Conservation (phyloP, 2,888 invertebrate species). For the Ctena decussata region DNA sequence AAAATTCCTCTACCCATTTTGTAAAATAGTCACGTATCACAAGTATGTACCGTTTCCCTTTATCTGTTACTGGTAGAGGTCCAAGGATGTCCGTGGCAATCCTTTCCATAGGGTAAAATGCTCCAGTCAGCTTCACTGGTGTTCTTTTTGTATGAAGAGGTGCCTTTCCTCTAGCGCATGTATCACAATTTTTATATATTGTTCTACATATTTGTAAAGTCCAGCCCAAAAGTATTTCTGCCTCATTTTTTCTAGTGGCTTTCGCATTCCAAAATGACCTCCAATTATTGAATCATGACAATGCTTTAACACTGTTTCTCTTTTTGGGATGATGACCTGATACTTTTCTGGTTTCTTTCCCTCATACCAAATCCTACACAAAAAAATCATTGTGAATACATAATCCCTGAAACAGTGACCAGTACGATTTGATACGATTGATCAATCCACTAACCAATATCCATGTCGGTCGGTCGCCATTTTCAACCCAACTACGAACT, state of each 20-base stretch:
- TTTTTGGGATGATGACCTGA: neutral
- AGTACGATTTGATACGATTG: neutral
- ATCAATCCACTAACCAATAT: neutral
- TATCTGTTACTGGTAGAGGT: neutral
- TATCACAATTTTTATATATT: neutral
- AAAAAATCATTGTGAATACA: neutral
- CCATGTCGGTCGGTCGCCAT: neutral
- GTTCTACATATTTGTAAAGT: neutral
- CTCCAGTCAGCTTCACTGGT: neutral
- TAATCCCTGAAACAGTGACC: neutral
- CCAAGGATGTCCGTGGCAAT: neutral
- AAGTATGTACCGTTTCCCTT: neutral
- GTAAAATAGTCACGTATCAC: slow-evolving; percentile 1
- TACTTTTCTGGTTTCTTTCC: neutral
- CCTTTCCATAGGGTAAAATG: slow-evolving; percentile 6
- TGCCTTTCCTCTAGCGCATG: neutral
- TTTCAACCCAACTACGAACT: neutral
- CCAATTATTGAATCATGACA: slow-evolving; percentile 1
- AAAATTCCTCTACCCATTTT: neutral
- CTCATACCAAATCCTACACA: neutral
- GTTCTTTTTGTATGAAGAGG: slow-evolving; percentile 4
- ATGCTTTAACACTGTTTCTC: neutral
- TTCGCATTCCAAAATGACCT: neutral
- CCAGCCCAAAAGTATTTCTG: too few species aligned
- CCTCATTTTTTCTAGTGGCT: neutral